phyloP scores from a whole-genome alignment of 2,797 vertebrate species.

The Remorina albescens region DNA sequence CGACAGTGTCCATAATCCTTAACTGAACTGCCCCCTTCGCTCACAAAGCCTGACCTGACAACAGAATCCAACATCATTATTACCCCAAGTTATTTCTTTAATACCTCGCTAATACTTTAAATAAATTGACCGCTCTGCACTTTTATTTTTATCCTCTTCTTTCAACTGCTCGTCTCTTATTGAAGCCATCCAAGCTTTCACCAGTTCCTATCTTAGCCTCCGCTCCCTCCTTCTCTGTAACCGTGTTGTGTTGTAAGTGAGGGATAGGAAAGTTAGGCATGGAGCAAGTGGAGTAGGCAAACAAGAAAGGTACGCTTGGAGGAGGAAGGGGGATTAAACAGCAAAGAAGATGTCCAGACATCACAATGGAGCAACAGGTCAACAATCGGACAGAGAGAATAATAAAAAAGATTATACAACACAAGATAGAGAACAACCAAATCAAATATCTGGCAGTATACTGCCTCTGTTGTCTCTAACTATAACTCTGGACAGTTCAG shows the following conservation, averaged over 20 bases:
- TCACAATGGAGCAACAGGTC: constrained; percentile 18
- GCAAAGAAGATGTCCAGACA: constrained; percentile 30
- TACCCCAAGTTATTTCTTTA: constrained; percentile 53
- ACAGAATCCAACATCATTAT: constrained; percentile 68
- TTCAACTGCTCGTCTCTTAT: constrained; percentile 44
- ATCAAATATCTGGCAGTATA: constrained; percentile 10
- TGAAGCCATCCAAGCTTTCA: constrained; percentile 49
- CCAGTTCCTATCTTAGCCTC: constrained; percentile 4
- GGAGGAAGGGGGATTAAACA: constrained; percentile 26
- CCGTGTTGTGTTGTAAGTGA: constrained; percentile 29
- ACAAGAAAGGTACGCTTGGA: constrained; percentile 12
- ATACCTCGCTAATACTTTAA: constrained; percentile 65
- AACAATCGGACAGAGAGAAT: constrained; percentile 26
- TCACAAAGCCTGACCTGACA: constrained; percentile 61
- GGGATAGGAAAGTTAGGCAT: constrained; percentile 28
- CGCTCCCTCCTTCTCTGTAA: constrained; percentile 31
- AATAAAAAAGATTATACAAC: constrained; percentile 24
- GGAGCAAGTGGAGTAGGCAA: constrained; percentile 18
- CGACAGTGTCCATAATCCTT: constrained; percentile 48
- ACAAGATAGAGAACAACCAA: constrained; percentile 13
- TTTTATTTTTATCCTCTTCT: constrained; percentile 59
- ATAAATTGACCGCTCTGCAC: constrained; percentile 60
- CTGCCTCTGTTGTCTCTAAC: constrained; percentile 8
- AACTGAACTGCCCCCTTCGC: constrained; percentile 39
- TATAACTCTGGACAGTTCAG: neutral